Percentiles rank a stretch among this genome's conserved stretches.
These are phyloP conservation scores for Chelidonichthys spinosus DNA, from an alignment of 2,797 vertebrate genomes.

Conservation along the genomic window DNA sequence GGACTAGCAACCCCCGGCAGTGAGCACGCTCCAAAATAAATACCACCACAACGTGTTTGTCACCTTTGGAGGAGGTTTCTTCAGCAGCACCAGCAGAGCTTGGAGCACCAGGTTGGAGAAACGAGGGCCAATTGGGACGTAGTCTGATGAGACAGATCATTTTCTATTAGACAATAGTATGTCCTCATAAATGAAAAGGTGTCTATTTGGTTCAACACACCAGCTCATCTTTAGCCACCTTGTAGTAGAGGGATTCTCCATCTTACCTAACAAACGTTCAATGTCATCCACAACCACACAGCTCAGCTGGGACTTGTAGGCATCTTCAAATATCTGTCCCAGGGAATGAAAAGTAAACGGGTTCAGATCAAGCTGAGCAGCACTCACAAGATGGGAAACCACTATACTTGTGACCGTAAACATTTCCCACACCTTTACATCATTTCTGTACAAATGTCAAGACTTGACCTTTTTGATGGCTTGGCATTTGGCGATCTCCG, in stretches of 20 bases:
- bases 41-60: conserved; percentile 8
- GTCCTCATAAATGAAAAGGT: background rate
- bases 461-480: conserved; percentile 93
- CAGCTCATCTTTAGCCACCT: background rate
- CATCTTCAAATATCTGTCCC: conserved; percentile 94
- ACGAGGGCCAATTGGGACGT: conserved; percentile 94
- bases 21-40: background rate
- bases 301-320: conserved; percentile 98
- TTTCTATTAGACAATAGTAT: background rate
- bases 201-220: background rate
- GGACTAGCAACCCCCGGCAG: conserved; percentile 49
- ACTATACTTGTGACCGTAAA: too few species aligned
- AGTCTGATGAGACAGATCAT: conserved; percentile 82
- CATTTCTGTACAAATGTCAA: too few species aligned
- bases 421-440: too few species aligned
- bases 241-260: fast-evolving
- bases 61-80: conserved; percentile 95
- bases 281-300: conserved; percentile 97
- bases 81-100: conserved; percentile 93
- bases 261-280: conserved; percentile 92
- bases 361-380: background rate
- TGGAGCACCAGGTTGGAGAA: conserved; percentile 97
- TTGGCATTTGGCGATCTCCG: conserved; percentile 97
- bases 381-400: too few species aligned
- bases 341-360: conserved; percentile 3